phyloP scores from a whole-genome alignment of 2,797 vertebrate genomes.

The Lagodon rhomboides region DNA sequence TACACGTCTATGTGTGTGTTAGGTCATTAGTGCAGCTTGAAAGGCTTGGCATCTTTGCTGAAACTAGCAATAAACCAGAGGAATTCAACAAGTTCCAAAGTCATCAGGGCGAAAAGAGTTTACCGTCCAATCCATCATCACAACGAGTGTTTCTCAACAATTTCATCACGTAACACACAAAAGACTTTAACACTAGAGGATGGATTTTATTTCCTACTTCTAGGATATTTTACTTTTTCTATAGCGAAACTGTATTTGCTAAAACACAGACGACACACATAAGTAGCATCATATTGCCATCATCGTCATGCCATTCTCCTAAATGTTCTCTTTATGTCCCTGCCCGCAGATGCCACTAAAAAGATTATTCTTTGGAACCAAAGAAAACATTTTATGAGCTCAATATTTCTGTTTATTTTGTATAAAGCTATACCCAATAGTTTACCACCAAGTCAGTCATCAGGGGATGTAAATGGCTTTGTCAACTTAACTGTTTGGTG shows the following conservation, averaged over 20 bases:
- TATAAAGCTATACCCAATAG: constrained; percentile 14
- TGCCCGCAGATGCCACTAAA: constrained; percentile 13
- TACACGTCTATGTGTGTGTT: constrained; percentile 49
- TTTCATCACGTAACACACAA: constrained; percentile 26
- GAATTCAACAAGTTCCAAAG: constrained; percentile 66
- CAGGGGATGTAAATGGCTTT: constrained; percentile 1
- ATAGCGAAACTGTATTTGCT: neutral
- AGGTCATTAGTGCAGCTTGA: constrained; percentile 75
- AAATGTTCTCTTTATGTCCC: neutral
- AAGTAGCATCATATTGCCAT: no score
- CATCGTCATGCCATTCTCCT: constrained; percentile 1
- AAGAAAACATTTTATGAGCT: constrained; percentile 34
- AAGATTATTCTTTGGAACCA: constrained; percentile 11
- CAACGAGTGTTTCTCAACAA: constrained; percentile 45
- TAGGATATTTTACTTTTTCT: neutral
- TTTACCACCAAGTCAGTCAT: constrained; percentile 44
- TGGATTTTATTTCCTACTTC: constrained; percentile 22
- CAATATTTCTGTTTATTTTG: constrained; percentile 38
- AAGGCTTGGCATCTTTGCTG: constrained; percentile 58
- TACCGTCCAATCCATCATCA: constrained; percentile 66
- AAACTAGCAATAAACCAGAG: constrained; percentile 72
- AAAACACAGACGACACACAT: neutral
- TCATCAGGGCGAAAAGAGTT: constrained; percentile 54
- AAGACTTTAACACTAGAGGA: constrained; percentile 31
- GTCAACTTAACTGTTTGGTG: neutral